A percentile compares a stretch with the other conserved stretches of the same genome.
Evolutionary conservation across 2,888 invertebrate genomes (phyloP).

Genomic region (Mylabris sibirica): DNA sequence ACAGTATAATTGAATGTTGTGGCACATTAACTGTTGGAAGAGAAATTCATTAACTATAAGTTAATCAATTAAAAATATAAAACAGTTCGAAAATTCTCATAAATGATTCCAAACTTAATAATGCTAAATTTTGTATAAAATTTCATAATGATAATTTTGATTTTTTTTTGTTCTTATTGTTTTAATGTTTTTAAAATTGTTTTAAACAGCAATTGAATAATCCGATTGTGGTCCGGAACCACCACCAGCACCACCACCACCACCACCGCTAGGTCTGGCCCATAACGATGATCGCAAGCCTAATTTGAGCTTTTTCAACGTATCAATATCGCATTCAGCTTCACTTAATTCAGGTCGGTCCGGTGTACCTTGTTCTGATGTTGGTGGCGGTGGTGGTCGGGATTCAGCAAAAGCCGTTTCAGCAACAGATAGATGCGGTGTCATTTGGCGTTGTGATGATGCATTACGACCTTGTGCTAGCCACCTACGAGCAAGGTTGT

Average conservation of each 20-base stretch:
- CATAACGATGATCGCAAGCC: slow-evolving; percentile 75
- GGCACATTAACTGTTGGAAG: slow-evolving; percentile 50
- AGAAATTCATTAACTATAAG: slow-evolving; percentile 27
- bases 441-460: slow-evolving; percentile 65
- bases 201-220: slow-evolving; percentile 78
- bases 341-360: slow-evolving; percentile 72
- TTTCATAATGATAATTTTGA: slow-evolving; percentile 35
- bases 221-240: slow-evolving; percentile 67
- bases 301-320: slow-evolving; percentile 75
- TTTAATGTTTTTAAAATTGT: slow-evolving; percentile 16
- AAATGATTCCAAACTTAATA: slow-evolving; percentile 50
- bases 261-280: slow-evolving; percentile 68
- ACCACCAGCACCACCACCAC: slow-evolving; percentile 58
- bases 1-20: slow-evolving; percentile 52
- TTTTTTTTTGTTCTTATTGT: slow-evolving; percentile 23
- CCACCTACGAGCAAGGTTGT: slow-evolving; percentile 61
- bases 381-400: slow-evolving; percentile 50
- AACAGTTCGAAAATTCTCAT: slow-evolving; percentile 48
- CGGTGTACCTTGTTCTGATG: slow-evolving; percentile 57
- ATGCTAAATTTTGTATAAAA: slow-evolving; percentile 48
- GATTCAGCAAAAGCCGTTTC: slow-evolving; percentile 65
- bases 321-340: slow-evolving; percentile 78
- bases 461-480: slow-evolving; percentile 57
- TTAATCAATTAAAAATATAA: slow-evolving; percentile 30
- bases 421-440: slow-evolving; percentile 69